phyloP scores from a whole-genome alignment of 2,888 invertebrate genomes.

The Liodrosophila aerea region DNA sequence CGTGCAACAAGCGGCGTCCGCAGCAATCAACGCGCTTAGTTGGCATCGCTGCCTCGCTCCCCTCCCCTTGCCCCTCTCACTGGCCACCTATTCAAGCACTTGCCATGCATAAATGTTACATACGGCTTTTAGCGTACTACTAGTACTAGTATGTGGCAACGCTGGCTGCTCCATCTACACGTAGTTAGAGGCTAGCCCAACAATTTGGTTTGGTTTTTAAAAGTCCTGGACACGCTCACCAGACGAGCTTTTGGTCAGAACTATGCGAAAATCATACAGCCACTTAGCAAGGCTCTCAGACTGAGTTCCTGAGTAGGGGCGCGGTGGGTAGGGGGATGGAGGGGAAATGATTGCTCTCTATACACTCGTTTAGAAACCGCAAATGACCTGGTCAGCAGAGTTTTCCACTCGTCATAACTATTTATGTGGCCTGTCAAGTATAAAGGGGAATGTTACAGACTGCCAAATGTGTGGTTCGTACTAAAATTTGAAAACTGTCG shows the following conservation, averaged over 20 bases:
- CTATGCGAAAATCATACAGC: background rate
- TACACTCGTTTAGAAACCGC: conserved; percentile 10
- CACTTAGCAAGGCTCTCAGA: background rate
- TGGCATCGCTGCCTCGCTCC: background rate
- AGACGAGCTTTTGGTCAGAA: background rate
- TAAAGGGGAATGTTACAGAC: background rate
- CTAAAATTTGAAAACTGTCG: too few relatives aligned
- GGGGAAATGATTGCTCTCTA: too few relatives aligned
- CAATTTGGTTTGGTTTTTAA: too few relatives aligned
- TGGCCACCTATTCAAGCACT: conserved; percentile 58
- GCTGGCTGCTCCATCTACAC: background rate
- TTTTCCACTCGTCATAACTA: conserved; percentile 17
- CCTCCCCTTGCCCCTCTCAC: background rate
- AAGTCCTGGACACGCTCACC: background rate
- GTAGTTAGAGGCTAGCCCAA: conserved; percentile 1
- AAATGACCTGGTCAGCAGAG: conserved; percentile 4
- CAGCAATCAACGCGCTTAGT: conserved; percentile 68
- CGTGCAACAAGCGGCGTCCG: conserved; percentile 58
- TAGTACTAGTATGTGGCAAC: too few relatives aligned
- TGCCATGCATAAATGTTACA: conserved; percentile 67
- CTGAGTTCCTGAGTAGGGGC: background rate
- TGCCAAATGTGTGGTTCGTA: too few relatives aligned
- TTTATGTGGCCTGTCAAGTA: background rate
- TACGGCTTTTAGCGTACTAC: conserved; percentile 58
- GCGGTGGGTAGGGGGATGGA: too few relatives aligned